Evolutionary conservation across 2,888 invertebrate genomes (phyloP).

Genomic region (Tipula helvola): DNA sequence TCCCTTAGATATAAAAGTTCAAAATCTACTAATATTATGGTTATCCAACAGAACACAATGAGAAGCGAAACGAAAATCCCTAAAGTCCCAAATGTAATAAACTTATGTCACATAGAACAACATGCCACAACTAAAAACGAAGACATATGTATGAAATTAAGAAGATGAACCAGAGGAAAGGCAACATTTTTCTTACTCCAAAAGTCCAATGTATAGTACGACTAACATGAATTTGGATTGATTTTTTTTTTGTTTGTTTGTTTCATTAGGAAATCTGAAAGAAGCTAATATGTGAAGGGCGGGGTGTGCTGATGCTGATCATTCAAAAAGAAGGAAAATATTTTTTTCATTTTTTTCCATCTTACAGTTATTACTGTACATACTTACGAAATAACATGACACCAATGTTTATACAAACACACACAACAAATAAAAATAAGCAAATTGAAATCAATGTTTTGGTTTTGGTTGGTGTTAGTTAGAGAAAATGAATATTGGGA

Average conservation of each 20-base stretch:
- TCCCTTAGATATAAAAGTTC: neutral
- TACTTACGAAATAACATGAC: neutral
- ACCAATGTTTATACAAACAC: neutral
- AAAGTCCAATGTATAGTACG: neutral
- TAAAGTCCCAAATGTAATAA: neutral
- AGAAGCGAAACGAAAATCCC: neutral
- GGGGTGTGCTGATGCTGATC: neutral
- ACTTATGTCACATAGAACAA: neutral
- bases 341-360: neutral
- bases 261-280: neutral
- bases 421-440: neutral
- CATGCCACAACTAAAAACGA: neutral
- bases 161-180: neutral
- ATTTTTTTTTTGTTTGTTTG: neutral
- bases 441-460: neutral
- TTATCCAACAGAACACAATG: neutral
- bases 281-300: neutral
- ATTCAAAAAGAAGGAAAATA: neutral
- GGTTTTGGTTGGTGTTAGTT: neutral
- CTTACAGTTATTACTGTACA: neutral
- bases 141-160: neutral
- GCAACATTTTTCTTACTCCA: neutral
- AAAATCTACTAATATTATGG: neutral
- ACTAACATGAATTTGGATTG: neutral
- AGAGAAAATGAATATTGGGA: neutral